Evolutionary conservation across 2,797 vertebrate genomes (phyloP).

Genomic region (Alexandromys oeconomus): DNA sequence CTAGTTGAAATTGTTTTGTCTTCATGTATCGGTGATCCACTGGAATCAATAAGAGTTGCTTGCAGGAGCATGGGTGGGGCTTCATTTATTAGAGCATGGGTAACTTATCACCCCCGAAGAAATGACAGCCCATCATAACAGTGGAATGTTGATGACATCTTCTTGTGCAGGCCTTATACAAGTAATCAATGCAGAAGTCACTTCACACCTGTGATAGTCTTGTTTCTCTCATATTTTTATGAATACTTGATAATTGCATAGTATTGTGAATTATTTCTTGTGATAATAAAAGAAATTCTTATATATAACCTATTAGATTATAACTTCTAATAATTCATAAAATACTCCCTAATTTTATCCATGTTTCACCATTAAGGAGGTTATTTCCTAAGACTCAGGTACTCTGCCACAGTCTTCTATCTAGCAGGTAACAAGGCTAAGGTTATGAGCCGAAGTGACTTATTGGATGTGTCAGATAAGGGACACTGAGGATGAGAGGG

Average conservation of each 20-base stretch:
- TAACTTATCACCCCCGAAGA: background rate
- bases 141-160: background rate
- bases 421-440: background rate
- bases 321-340: slow-evolving; percentile 33
- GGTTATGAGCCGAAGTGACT: background rate
- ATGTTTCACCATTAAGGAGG: slow-evolving; percentile 9
- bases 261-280: background rate
- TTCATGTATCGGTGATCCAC: background rate
- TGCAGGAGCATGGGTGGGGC: background rate
- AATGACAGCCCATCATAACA: background rate
- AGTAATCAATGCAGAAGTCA: background rate
- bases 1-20: background rate
- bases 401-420: background rate
- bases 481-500: background rate
- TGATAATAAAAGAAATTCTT: background rate
- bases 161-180: no score
- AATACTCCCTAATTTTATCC: background rate
- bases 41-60: background rate
- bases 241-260: background rate
- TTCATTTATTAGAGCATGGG: background rate
- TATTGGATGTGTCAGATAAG: background rate
- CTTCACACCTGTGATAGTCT: no score
- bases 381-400: background rate
- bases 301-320: background rate
- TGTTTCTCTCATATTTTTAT: slow-evolving; percentile 1